phyloP scores from a whole-genome alignment of 2,797 vertebrate species.

The Mus caroli region DNA sequence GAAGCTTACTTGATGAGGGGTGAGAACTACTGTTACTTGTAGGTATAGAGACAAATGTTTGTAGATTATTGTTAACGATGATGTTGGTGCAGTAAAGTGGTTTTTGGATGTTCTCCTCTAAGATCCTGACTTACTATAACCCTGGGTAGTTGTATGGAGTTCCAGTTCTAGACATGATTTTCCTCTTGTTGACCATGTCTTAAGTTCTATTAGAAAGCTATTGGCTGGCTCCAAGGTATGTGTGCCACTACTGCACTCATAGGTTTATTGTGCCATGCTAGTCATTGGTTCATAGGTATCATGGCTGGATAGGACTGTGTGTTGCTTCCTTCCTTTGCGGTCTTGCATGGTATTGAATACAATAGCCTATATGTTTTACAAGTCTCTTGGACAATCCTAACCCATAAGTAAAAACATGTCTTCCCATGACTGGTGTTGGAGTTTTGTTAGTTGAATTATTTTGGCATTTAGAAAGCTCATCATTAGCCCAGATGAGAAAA shows the following conservation, averaged over 20 bases:
- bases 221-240: neutral
- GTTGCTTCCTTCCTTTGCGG: neutral
- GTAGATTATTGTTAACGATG: neutral
- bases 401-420: neutral
- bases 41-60: neutral
- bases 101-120: neutral
- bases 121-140: neutral
- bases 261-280: neutral
- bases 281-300: neutral
- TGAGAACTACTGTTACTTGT: neutral
- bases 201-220: neutral
- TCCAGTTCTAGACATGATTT: neutral
- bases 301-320: neutral
- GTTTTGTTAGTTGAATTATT: neutral
- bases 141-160: neutral
- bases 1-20: neutral
- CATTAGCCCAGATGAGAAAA: neutral
- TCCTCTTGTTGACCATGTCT: neutral
- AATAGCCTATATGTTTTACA: neutral
- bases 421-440: neutral
- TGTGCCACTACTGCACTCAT: neutral
- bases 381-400: neutral
- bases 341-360: neutral
- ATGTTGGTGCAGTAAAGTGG: neutral
- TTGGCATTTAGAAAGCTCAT: neutral